These are phyloP conservation scores for Lasiurus cinereus DNA, from an alignment of 2,113 vertebrate genomes.

Conservation along the genomic window DNA sequence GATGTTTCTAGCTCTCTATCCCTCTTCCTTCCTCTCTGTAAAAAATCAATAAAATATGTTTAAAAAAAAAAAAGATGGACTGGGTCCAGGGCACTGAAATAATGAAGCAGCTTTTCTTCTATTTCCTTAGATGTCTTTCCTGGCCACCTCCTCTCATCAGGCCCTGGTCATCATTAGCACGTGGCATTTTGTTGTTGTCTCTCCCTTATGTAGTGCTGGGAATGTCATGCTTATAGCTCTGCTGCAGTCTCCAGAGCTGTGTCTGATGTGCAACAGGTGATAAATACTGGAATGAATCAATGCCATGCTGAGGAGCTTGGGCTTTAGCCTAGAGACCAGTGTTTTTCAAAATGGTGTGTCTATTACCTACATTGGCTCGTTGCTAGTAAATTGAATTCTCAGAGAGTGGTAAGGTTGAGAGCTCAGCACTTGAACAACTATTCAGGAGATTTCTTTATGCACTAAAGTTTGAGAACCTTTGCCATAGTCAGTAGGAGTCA, in stretches of 20 bases:
- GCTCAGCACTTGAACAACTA: slow-evolving; percentile 11
- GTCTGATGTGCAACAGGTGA: not conserved
- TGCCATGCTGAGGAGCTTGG: not conserved
- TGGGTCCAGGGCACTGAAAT: not conserved
- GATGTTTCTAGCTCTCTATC: no score
- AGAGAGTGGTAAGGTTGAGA: not conserved
- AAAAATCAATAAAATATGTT: no score
- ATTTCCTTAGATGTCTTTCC: not conserved
- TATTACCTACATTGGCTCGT: not conserved
- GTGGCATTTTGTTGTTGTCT: not conserved
- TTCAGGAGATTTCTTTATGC: slow-evolving; percentile 33
- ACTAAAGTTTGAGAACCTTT: slow-evolving; percentile 12
- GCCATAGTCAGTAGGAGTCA: not conserved
- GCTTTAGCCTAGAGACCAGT: not conserved
- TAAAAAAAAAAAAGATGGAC: not conserved
- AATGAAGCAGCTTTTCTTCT: slow-evolving; percentile 27
- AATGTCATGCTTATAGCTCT: not conserved
- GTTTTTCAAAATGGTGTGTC: not conserved
- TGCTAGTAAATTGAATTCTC: slow-evolving; percentile 16
- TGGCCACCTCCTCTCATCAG: not conserved
- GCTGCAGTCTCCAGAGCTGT: not conserved
- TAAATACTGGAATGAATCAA: not conserved
- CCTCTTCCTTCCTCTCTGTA: no score
- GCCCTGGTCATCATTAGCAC: not conserved
- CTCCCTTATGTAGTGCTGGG: not conserved